Conservation (phyloP, 2,113 vertebrate species). For the Rhinichthys klamathensis region DNA sequence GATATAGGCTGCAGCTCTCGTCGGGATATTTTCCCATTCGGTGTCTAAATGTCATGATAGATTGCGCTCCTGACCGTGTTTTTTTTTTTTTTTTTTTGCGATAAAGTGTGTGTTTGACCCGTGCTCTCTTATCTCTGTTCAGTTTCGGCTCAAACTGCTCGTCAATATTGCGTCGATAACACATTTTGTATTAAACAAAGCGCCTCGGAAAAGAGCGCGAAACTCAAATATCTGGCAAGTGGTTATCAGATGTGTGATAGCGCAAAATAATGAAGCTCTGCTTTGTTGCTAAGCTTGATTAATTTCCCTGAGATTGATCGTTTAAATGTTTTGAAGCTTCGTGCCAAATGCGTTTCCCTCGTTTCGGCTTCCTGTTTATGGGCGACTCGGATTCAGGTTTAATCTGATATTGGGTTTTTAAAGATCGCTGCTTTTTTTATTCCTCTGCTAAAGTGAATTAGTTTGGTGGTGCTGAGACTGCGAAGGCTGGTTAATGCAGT, state of each 20-base stretch:
- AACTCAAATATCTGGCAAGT: slow-evolving; percentile 20
- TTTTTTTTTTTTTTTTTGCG: background rate
- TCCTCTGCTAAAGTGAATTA: slow-evolving; percentile 43
- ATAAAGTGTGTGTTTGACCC: slow-evolving; percentile 38
- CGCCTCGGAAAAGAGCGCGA: background rate
- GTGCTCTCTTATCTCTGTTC: background rate
- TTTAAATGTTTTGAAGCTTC: slow-evolving; percentile 23
- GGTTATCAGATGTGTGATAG: slow-evolving; percentile 18
- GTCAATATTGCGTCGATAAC: background rate
- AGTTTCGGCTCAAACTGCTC: background rate
- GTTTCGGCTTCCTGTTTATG: slow-evolving; percentile 15
- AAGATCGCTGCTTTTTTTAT: slow-evolving; percentile 24
- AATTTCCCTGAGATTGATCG: background rate
- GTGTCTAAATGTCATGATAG: slow-evolving; percentile 37
- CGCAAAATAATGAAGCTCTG: slow-evolving; percentile 1
- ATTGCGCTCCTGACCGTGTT: background rate
- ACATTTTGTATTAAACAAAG: background rate
- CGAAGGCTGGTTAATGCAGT: slow-evolving; percentile 26
- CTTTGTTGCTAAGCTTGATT: background rate
- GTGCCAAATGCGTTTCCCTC: background rate
- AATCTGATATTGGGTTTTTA: slow-evolving; percentile 40
- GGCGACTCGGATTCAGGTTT: slow-evolving; percentile 32
- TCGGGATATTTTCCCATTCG: background rate
- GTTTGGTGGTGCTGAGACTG: slow-evolving; percentile 10
- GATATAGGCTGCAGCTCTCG: background rate